Evolutionary conservation across 2,888 invertebrate genomes (phyloP), one percentile per base, ranked within the genome.

Genomic region (Lysandra coridon): DNA sequence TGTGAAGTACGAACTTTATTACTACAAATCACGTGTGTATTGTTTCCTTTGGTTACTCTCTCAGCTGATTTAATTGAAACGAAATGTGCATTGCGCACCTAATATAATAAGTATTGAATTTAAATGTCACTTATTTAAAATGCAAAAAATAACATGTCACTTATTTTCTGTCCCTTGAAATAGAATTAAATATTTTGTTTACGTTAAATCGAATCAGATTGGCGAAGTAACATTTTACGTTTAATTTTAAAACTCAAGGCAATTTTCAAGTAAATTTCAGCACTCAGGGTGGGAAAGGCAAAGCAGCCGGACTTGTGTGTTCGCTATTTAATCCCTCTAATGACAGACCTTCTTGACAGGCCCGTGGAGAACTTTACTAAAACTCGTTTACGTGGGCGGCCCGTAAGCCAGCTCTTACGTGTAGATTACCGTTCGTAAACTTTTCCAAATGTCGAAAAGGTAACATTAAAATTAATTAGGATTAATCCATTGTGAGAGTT

Each of bases 331-430:
- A 30, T 64, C 64, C 64, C 30, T 64, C 64, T 64, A 64, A 64
- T 64, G 64, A 30, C 64, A 30, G 30, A 64, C 64, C 64, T 30
- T 64, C 64, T 64, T 64, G 64, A 64, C 30, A 64, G 64, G 30
- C 30, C 64, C 64, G 30, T 64, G 64, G 64, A 30, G 64, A 64
- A 64, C 64, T 64, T 30, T 64, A 64, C 30, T 30, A 64, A 64
- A 64, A 64, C 64, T 64, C 64, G 30, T 4, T 64, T 64, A 64
- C 64, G 64, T 23, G 30, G 23, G 64, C 64, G 62, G 2, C 62
- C 23, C 64, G 10, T 64, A 64, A 64, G 64, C 64, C 30, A 64
- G 64, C 23, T 64, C 64, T 64, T 64, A 64, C 64, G 64, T 64
- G 64, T 64, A 64, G 64, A 64, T 64, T 12, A 64, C 12, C 30